These are phyloP conservation scores for Eulemur rufifrons DNA, from an alignment of 2,113 vertebrate species.

Conservation along the genomic window DNA sequence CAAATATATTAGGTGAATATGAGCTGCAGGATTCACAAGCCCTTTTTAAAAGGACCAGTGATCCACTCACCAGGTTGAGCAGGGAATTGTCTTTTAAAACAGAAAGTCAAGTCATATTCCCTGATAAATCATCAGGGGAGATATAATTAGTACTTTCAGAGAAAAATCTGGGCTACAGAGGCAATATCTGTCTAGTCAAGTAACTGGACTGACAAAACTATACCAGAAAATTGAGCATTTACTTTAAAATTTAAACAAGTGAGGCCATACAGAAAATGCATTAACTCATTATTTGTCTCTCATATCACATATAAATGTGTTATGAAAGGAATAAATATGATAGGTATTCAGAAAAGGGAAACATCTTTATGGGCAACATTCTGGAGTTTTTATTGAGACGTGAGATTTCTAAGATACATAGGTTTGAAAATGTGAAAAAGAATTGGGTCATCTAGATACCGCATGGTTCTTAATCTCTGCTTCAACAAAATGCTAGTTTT, in stretches of 20 bases:
- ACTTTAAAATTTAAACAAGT: not conserved
- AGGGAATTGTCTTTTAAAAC: not conserved
- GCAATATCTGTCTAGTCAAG: not conserved
- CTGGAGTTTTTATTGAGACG: not conserved
- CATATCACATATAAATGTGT: not conserved
- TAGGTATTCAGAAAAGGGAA: not conserved
- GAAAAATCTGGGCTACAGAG: not conserved
- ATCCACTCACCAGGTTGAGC: not conserved
- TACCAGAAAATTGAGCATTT: not conserved
- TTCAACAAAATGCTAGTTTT: not conserved
- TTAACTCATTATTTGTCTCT: not conserved
- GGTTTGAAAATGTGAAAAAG: not conserved
- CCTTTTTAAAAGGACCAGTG: not conserved
- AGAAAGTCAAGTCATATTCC: not conserved
- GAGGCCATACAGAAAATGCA: not conserved
- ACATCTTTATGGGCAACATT: not conserved
- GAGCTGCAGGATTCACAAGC: fast-evolving
- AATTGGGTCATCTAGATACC: not conserved
- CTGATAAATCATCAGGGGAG: not conserved
- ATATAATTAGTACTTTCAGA: not conserved
- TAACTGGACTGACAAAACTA: not conserved
- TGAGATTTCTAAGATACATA: not conserved
- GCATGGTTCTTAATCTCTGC: not conserved
- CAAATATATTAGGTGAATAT: not conserved
- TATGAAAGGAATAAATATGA: not conserved